Percentiles rank a stretch among this genome's conserved stretches.
Conservation (phyloP, 2,113 vertebrate genomes). For the Eudyptes chrysolophus region DNA sequence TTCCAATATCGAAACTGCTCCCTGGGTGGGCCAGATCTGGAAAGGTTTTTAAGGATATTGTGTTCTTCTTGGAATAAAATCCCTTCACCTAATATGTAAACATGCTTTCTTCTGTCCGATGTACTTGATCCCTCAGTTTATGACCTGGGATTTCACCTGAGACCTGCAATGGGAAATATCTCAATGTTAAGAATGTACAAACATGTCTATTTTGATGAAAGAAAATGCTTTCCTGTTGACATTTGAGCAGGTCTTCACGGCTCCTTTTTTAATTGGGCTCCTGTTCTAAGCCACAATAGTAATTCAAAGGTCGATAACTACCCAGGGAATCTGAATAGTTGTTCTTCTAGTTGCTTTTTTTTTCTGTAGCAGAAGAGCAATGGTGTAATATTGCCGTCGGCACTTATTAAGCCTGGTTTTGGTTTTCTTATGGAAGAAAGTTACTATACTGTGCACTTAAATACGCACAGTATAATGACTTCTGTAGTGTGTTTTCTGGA, state of each 20-base stretch:
- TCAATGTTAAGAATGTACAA: background rate
- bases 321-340: background rate
- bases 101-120: background rate
- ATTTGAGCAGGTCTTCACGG: background rate
- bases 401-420: background rate
- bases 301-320: background rate
- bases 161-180: background rate
- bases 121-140: background rate
- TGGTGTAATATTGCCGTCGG: background rate
- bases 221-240: background rate
- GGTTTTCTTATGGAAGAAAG: background rate
- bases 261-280: background rate
- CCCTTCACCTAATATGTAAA: background rate
- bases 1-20: background rate
- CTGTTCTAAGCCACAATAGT: background rate
- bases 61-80: background rate
- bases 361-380: background rate
- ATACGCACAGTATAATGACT: background rate
- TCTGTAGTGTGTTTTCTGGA: background rate
- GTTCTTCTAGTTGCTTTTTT: background rate
- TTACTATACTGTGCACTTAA: background rate
- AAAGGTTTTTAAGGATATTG: conserved; percentile 6
- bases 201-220: background rate
- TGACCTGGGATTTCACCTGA: background rate
- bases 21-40: conserved; percentile 36